These are phyloP conservation scores for Tokudaia muenninki DNA, from an alignment of 2,797 vertebrate species.

Conservation along the genomic window DNA sequence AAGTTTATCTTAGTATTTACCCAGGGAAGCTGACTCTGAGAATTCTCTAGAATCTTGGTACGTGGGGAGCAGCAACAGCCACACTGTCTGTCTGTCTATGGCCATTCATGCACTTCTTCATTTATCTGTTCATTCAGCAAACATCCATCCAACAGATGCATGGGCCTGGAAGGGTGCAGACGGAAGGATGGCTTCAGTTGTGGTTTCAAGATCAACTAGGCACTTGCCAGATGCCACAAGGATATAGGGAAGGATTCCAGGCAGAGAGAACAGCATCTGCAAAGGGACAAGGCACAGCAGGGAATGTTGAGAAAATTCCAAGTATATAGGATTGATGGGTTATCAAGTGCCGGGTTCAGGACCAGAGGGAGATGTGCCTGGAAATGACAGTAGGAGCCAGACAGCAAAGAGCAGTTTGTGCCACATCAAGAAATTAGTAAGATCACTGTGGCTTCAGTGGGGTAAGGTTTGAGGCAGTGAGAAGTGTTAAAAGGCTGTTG, in stretches of 20 bases:
- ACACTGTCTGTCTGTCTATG: not conserved
- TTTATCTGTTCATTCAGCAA: constrained; percentile 41
- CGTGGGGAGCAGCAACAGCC: not conserved
- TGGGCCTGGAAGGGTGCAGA: not conserved
- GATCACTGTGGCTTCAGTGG: not conserved
- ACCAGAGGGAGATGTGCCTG: constrained; percentile 29
- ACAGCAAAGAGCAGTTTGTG: not conserved
- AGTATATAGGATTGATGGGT: constrained; percentile 49
- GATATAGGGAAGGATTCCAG: constrained; percentile 3
- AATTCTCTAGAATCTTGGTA: constrained; percentile 24
- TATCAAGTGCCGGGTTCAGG: constrained; percentile 3
- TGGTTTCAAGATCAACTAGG: constrained; percentile 41
- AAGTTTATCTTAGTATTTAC: constrained; percentile 52
- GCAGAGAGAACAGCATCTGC: constrained; percentile 15
- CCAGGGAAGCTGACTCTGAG: not conserved
- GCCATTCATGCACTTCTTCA: constrained; percentile 6
- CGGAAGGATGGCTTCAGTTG: not conserved
- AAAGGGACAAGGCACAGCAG: constrained; percentile 50
- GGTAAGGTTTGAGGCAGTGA: not conserved
- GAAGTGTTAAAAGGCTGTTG: constrained; percentile 14
- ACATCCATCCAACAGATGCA: not conserved
- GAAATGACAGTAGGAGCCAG: constrained; percentile 51
- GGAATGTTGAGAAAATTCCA: constrained; percentile 60
- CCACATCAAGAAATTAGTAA: constrained; percentile 11
- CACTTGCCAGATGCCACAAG: not conserved